Evolutionary conservation across 2,113 vertebrate genomes (phyloP).

Genomic region (Phoenicopterus ruber): DNA sequence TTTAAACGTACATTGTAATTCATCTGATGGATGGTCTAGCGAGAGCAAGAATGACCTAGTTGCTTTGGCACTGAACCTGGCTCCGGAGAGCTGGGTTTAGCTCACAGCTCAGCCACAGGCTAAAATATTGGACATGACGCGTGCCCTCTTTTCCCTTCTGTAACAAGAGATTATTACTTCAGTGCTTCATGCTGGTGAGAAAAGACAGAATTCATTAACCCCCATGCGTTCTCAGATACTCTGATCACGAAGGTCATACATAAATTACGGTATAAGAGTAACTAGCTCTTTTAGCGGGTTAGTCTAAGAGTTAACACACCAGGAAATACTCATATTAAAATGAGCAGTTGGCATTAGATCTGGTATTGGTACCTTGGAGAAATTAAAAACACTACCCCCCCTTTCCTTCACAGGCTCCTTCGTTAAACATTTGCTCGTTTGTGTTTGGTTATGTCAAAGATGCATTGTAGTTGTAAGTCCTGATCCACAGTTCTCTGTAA

Average conservation of each 20-base stretch:
- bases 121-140: not conserved
- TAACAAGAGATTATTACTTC: not conserved
- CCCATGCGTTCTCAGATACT: not conserved
- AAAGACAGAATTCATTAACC: conserved; percentile 5
- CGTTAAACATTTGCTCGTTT: not conserved
- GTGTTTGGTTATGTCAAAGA: not conserved
- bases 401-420: not conserved
- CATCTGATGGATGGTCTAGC: not conserved
- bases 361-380: not conserved
- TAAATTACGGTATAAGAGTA: not conserved
- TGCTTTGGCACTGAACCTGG: not conserved
- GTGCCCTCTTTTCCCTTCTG: not conserved
- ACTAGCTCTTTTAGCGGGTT: not conserved
- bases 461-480: not conserved
- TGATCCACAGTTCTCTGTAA: not conserved
- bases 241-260: not conserved
- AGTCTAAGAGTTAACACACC: not conserved
- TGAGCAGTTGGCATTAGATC: not conserved
- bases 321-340: not conserved
- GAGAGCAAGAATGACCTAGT: not conserved
- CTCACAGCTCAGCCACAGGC: not conserved
- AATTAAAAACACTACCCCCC: not conserved
- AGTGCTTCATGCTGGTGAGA: not conserved
- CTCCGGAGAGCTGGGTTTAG: not conserved
- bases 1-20: not conserved